These are phyloP conservation scores for Chaetoderma sp. DNA, from an alignment of 2,888 invertebrate genomes.

Conservation along the genomic window DNA sequence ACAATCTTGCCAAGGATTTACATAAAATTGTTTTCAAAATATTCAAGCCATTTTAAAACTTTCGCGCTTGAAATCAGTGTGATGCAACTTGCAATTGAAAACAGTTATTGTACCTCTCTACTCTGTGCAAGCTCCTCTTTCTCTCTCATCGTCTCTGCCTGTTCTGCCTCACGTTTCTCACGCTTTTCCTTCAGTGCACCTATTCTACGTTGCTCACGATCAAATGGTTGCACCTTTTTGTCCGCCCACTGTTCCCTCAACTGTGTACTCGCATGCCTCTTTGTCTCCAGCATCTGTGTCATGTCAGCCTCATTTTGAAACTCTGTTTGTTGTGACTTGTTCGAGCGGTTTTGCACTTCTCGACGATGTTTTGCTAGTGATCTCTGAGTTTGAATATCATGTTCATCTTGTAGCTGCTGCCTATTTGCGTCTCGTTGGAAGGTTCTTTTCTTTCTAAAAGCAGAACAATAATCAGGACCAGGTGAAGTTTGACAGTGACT, in stretches of 20 bases:
- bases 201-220: constrained; percentile 46
- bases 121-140: constrained; percentile 33
- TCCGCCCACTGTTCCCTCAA: constrained; percentile 43
- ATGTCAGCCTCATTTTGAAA: constrained; percentile 48
- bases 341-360: too few species aligned
- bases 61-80: background rate
- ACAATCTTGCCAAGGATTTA: too few species aligned
- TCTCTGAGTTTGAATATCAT: too few species aligned
- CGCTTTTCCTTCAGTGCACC: constrained; percentile 46
- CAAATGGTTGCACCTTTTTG: constrained; percentile 43
- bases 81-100: background rate
- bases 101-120: constrained; percentile 37
- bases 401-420: too few species aligned
- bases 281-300: constrained; percentile 48
- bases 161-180: constrained; percentile 47
- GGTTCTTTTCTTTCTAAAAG: too few species aligned
- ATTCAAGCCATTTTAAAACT: background rate
- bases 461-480: too few species aligned
- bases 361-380: too few species aligned
- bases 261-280: constrained; percentile 44
- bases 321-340: too few species aligned
- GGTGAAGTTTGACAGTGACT: too few species aligned
- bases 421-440: too few species aligned
- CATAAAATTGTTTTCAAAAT: too few species aligned
- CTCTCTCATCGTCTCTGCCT: constrained; percentile 37